Evolutionary conservation across 2,888 invertebrate genomes (phyloP).

Genomic region (Nineta flava): DNA sequence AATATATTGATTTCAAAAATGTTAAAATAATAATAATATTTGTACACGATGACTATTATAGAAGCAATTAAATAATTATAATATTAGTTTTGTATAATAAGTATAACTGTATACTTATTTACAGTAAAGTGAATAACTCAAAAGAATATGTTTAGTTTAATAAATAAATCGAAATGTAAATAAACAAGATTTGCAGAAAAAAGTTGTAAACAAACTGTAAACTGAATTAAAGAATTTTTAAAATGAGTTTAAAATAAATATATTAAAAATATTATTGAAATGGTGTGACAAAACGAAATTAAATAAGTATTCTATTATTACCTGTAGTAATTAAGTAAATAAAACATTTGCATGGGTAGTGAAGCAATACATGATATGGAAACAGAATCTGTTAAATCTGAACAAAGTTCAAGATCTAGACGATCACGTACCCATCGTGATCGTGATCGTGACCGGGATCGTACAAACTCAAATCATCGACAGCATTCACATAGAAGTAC

Average conservation of each 20-base stretch:
- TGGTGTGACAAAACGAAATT: neutral
- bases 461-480: conserved; percentile 32
- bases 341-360: conserved; percentile 26
- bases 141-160: neutral
- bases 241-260: neutral
- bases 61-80: neutral
- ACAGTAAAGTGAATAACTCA: neutral
- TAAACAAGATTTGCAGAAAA: neutral
- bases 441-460: conserved; percentile 17
- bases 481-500: conserved; percentile 51
- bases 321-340: no score
- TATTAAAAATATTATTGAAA: neutral
- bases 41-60: neutral
- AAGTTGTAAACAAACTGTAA: no score
- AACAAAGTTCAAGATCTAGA: conserved; percentile 70
- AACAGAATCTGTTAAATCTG: conserved; percentile 86
- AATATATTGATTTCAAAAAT: neutral
- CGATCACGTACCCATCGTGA: conserved; percentile 44
- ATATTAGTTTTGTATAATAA: neutral
- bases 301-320: neutral
- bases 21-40: neutral
- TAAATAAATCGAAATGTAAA: neutral
- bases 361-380: conserved; percentile 54
- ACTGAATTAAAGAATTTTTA: neutral
- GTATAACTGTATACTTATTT: neutral